Conservation (phyloP, 2,113 vertebrate species). For the Arenaria interpres region DNA sequence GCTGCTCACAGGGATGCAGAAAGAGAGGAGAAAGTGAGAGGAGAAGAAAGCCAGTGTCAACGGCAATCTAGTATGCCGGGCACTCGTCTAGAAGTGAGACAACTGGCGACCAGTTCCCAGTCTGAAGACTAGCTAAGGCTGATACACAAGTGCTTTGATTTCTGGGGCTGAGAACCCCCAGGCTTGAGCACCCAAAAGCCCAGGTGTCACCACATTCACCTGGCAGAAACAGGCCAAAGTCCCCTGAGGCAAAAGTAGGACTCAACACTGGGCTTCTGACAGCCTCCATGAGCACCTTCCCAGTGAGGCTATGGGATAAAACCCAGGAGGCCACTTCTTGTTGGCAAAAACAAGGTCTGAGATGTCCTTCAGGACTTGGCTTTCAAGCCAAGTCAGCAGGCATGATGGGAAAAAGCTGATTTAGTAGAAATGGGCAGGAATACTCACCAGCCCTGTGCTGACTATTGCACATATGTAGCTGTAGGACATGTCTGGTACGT, state of each 20-base stretch:
- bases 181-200: not conserved
- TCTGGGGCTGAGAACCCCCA: not conserved
- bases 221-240: not conserved
- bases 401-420: not conserved
- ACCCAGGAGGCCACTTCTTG: not conserved
- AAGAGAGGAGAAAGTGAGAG: not conserved
- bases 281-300: not conserved
- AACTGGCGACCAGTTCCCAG: not conserved
- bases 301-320: not conserved
- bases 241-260: not conserved
- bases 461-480: not conserved
- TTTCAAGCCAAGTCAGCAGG: not conserved
- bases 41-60: not conserved
- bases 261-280: not conserved
- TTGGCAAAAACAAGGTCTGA: not conserved
- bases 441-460: not conserved
- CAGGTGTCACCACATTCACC: not conserved
- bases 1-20: not conserved
- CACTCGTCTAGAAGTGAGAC: not conserved
- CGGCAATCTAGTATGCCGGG: rapidly evolving
- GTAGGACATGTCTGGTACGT: not conserved
- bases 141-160: not conserved
- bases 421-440: not conserved
- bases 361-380: not conserved
- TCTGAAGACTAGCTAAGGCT: not conserved